These are phyloP conservation scores for Callithrix jacchus DNA, from an alignment of 2,113 vertebrate genomes.

Conservation along the genomic window DNA sequence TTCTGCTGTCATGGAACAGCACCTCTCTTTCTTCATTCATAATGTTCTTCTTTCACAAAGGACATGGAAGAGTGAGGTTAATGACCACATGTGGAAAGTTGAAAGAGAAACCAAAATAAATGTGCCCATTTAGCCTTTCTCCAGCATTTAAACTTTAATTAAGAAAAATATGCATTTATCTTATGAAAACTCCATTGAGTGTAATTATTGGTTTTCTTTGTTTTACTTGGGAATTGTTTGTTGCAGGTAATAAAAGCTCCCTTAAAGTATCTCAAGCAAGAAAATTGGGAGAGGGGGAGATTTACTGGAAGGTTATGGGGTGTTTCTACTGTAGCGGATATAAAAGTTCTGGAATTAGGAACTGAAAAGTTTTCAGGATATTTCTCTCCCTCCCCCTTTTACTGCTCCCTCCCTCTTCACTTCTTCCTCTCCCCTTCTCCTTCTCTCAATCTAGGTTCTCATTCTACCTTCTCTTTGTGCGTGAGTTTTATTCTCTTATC, in stretches of 20 bases:
- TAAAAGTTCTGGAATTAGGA: not conserved
- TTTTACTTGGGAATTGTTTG: slow-evolving; percentile 39
- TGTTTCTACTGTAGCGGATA: not conserved
- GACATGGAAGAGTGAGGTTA: not conserved
- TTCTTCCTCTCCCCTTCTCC: not conserved
- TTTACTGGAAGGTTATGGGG: not conserved
- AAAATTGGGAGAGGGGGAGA: not conserved
- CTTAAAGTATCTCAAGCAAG: not conserved
- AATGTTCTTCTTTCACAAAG: slow-evolving; percentile 21
- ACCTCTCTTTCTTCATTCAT: not conserved
- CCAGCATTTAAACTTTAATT: slow-evolving; percentile 33
- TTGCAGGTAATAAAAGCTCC: not conserved
- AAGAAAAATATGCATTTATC: not conserved
- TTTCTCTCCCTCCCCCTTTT: not conserved
- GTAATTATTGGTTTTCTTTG: not conserved
- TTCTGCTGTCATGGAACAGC: not conserved
- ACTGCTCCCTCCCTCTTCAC: not conserved
- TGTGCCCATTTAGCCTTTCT: not conserved
- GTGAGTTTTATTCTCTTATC: not conserved
- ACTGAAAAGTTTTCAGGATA: not conserved
- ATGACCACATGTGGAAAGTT: not conserved
- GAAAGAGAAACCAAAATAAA: slow-evolving; percentile 48
- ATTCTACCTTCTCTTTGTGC: not conserved
- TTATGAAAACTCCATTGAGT: not conserved
- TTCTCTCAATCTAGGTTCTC: not conserved